A percentile compares a stretch with the other conserved stretches of the same genome.
phyloP scores from a whole-genome alignment of 2,797 vertebrate genomes.

The Takifugu ocellatus region DNA sequence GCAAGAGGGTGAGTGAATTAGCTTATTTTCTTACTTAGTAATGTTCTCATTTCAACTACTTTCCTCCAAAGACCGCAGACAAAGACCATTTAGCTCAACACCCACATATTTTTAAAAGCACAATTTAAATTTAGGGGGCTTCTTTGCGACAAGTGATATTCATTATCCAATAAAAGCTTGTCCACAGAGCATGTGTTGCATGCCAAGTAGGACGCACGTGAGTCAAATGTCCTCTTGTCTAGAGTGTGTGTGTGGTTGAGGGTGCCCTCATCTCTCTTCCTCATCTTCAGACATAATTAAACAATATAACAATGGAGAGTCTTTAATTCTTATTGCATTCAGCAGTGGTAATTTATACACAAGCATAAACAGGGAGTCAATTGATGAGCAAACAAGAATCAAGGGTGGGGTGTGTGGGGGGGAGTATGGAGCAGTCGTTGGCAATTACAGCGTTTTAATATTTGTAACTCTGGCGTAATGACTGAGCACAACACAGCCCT shows the following conservation, averaged over 20 bases:
- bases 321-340: constrained; percentile 23
- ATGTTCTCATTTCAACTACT: constrained; percentile 2
- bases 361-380: constrained; percentile 43
- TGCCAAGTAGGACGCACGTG: constrained; percentile 17
- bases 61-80: neutral
- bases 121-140: constrained; percentile 8
- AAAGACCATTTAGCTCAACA: constrained; percentile 7
- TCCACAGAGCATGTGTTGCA: constrained; percentile 13
- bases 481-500: constrained; percentile 7
- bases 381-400: constrained; percentile 43
- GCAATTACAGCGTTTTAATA: constrained; percentile 44
- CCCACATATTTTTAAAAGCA: constrained; percentile 16
- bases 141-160: constrained; percentile 15
- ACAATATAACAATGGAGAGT: constrained; percentile 37
- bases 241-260: constrained; percentile 19
- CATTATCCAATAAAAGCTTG: constrained; percentile 24
- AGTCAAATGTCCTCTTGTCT: constrained; percentile 33
- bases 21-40: neutral
- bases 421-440: constrained; percentile 12
- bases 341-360: constrained; percentile 37
- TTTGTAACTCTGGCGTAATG: constrained; percentile 43
- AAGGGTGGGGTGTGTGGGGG: constrained; percentile 3
- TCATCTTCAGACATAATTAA: constrained; percentile 45
- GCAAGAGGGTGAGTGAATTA: too few relatives aligned
- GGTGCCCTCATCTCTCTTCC: neutral